Percentiles rank a stretch among this genome's conserved stretches.
Evolutionary conservation across 2,113 vertebrate species (phyloP).

Genomic region (Hippolais icterina): DNA sequence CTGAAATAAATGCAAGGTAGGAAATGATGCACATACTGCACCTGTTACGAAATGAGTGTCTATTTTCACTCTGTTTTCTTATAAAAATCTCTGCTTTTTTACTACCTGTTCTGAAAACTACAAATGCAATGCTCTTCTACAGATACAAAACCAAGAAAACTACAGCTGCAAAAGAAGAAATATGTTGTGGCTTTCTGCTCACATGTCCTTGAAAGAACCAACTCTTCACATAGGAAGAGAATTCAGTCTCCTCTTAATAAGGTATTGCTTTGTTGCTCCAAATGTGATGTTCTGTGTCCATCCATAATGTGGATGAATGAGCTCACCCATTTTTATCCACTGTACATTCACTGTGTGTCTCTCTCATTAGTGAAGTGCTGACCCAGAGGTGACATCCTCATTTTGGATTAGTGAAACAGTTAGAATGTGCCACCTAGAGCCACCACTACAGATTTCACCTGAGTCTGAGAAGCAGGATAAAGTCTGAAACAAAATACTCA

Average conservation of each 20-base stretch:
- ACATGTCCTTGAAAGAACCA: neutral
- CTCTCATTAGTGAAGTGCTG: neutral
- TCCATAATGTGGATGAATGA: neutral
- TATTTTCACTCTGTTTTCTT: neutral
- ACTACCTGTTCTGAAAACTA: neutral
- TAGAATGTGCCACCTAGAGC: neutral
- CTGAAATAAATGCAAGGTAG: neutral
- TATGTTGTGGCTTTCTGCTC: neutral
- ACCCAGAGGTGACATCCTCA: neutral
- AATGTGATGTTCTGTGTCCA: neutral
- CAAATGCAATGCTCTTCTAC: neutral
- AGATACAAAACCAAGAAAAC: neutral
- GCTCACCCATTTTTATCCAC: neutral
- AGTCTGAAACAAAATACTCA: neutral
- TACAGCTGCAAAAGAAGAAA: neutral
- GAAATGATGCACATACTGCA: neutral
- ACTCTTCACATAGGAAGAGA: neutral
- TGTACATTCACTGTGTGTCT: neutral
- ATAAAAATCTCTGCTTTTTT: neutral
- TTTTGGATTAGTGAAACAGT: neutral
- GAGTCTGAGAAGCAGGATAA: neutral
- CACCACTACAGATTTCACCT: neutral
- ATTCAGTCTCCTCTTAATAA: neutral
- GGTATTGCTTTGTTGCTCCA: neutral
- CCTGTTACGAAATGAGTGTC: neutral